Evolutionary conservation across 2,113 vertebrate species (phyloP).

Genomic region (Pardalotus punctatus): DNA sequence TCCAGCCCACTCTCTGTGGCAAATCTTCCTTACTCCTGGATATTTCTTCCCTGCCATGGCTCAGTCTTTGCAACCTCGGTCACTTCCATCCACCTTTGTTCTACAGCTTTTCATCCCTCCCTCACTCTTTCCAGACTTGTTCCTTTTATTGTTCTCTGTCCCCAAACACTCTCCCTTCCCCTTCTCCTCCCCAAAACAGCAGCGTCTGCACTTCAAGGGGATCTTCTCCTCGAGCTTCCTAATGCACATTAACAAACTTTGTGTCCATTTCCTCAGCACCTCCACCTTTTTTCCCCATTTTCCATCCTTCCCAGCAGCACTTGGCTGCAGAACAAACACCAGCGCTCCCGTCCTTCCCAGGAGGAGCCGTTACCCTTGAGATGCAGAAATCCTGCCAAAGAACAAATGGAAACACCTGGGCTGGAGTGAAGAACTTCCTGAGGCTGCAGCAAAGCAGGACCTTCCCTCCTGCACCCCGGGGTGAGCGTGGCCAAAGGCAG

Average conservation of each 20-base stretch:
- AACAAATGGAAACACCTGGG: not conserved
- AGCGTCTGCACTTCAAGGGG: not conserved
- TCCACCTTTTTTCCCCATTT: not conserved
- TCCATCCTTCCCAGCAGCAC: not conserved
- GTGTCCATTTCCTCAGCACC: not conserved
- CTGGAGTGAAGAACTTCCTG: not conserved
- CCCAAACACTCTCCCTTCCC: not conserved
- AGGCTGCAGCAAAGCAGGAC: not conserved
- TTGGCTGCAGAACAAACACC: not conserved
- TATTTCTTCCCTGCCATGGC: accelerated
- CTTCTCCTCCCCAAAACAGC: not conserved
- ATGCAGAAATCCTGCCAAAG: not conserved
- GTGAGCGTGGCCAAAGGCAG: accelerated
- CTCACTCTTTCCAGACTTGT: not conserved
- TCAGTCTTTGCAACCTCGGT: not conserved
- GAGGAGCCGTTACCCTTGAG: not conserved
- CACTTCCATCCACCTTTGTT: not conserved
- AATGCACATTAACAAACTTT: no score
- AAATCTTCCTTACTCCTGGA: not conserved
- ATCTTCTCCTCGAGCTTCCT: not conserved
- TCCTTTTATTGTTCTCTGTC: not conserved
- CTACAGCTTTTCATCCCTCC: not conserved
- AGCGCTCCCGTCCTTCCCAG: not conserved
- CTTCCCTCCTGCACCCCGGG: accelerated
- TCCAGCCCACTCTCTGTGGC: not conserved